Percentiles rank a stretch among this genome's conserved stretches.
phyloP scores from a whole-genome alignment of 2,113 vertebrate species.

The Ptilonorhynchus violaceus region DNA sequence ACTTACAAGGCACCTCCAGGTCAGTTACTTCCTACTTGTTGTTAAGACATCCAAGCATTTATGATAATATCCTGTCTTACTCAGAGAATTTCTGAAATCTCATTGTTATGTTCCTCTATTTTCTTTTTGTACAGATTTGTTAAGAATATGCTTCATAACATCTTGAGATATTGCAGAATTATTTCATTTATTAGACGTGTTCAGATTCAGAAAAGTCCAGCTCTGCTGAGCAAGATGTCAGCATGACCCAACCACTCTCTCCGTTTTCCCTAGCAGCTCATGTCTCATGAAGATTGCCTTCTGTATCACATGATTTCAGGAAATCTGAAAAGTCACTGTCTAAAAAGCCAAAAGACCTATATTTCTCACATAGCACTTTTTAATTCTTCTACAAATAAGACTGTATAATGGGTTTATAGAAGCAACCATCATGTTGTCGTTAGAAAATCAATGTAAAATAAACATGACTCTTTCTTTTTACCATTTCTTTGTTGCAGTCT shows the following conservation, averaged over 20 bases:
- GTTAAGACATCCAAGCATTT: background rate
- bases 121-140: background rate
- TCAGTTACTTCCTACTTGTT: background rate
- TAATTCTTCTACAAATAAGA: background rate
- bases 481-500: conserved; percentile 17
- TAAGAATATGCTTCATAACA: background rate
- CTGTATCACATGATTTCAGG: background rate
- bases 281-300: background rate
- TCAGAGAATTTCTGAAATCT: background rate
- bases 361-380: background rate
- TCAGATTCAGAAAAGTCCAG: background rate
- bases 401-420: background rate
- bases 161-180: background rate
- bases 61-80: background rate
- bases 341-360: background rate
- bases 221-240: background rate
- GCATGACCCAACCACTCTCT: background rate
- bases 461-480: background rate
- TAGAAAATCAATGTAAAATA: background rate
- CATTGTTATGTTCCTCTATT: background rate
- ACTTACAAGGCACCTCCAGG: conserved; percentile 50
- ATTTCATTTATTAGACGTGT: background rate
- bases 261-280: background rate
- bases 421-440: background rate
- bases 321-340: background rate